Conservation (phyloP, 2,888 invertebrate species). For the Drosophila mimica region DNA sequence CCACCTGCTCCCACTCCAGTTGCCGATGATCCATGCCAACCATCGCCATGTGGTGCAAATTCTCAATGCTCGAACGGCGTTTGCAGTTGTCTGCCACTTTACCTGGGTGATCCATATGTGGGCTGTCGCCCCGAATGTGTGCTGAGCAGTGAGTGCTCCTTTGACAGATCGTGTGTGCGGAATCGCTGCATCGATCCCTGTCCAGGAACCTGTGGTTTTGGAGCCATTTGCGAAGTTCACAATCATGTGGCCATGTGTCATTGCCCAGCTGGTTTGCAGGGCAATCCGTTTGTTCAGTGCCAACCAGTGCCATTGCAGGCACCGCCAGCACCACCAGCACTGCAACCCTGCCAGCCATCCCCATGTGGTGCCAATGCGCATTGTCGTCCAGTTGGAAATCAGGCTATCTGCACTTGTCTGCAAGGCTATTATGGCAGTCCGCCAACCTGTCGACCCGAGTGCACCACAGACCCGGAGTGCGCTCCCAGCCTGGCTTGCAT, state of each 20-base stretch:
- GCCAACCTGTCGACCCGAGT: slow-evolving; percentile 90
- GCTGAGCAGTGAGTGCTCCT: slow-evolving; percentile 89
- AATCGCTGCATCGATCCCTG: slow-evolving; percentile 91
- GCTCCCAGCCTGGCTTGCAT: slow-evolving; percentile 89
- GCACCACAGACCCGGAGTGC: slow-evolving; percentile 89
- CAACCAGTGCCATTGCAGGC: slow-evolving; percentile 54
- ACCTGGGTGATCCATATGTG: slow-evolving; percentile 88
- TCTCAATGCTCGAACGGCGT: slow-evolving; percentile 88
- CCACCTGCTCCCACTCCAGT: slow-evolving; percentile 32
- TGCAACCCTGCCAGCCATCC: slow-evolving; percentile 88
- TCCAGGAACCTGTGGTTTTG: slow-evolving; percentile 88
- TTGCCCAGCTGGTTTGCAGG: slow-evolving; percentile 87
- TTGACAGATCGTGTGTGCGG: slow-evolving; percentile 89
- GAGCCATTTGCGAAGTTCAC: slow-evolving; percentile 90
- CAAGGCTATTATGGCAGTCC: slow-evolving; percentile 89
- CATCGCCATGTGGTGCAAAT: slow-evolving; percentile 89
- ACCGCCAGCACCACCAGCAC: slow-evolving; percentile 13
- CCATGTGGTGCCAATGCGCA: slow-evolving; percentile 90
- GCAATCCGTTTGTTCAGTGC: slow-evolving; percentile 89
- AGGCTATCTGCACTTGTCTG: slow-evolving; percentile 88
- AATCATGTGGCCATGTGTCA: slow-evolving; percentile 89
- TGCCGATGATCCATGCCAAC: slow-evolving; percentile 87
- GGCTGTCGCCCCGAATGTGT: slow-evolving; percentile 91
- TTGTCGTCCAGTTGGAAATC: slow-evolving; percentile 87
- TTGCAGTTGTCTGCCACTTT: slow-evolving; percentile 90